Evolutionary conservation across 2,113 vertebrate genomes (phyloP), one percentile per base, ranked within the genome.

Genomic region (Eubucco bourcierii): DNA sequence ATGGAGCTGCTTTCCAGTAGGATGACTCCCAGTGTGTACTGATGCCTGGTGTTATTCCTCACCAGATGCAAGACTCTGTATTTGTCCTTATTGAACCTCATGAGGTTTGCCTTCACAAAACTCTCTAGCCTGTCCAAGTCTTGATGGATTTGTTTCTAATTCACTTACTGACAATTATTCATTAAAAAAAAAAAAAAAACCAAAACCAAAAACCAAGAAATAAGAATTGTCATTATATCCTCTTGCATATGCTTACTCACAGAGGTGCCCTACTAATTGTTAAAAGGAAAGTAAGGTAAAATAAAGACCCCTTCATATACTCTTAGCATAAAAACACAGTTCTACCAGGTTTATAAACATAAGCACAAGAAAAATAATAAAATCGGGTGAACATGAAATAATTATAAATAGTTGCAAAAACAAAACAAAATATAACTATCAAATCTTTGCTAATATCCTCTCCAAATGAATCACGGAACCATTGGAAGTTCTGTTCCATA

Each of bases 131-230:
- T 52, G 50, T 25, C 12, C 50, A 52, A 24, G 25, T 52, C 6
- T 52, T 24, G 12, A 25, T 52, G 23, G 50, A 52, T 25, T 82
- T 74, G 41, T 71, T 89, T 60, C 24, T 61, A 75, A 56, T 70
- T 76, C 7, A 66, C 6, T 85, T 34, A 28, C 5, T 82, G 7
- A 15, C 64, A 20, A 88, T 80, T 52, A 78, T 47, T 80, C 34
- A 39, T 39, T 39, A 4, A 10, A 39, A 39, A 44, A 56, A 50
- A 79, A n/a, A 58, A 3, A 2, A 7, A 7, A 18, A 19, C 10
- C 3, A 19, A 18, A 7, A 27, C 11, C 34, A 3, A n/a, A 10
- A 5, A 10, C 4, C 23, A 24, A 1, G 5, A 27, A n/a, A n/a
- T n/a, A n/a, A 5, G 7, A n/a, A 77, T 59, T 53, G 77, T 9